Percentiles rank a stretch among this genome's conserved stretches.
These are phyloP conservation scores for Epinephelus lanceolatus DNA, from an alignment of 2,113 vertebrate species.

Conservation along the genomic window DNA sequence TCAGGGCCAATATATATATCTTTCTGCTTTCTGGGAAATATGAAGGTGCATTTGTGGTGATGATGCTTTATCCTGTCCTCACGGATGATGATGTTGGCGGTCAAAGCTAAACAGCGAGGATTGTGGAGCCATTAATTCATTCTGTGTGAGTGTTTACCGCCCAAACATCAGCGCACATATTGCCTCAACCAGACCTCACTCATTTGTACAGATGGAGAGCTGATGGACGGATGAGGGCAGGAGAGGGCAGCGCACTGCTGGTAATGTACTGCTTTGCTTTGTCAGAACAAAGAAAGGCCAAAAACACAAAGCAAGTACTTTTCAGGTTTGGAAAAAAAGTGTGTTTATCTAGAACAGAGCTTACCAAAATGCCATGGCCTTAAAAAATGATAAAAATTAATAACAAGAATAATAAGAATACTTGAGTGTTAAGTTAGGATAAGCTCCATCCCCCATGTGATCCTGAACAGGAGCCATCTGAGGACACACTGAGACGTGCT, in stretches of 20 bases:
- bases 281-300: slow-evolving; percentile 19
- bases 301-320: slow-evolving; percentile 5
- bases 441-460: slow-evolving; percentile 9
- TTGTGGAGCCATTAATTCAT: slow-evolving; percentile 43
- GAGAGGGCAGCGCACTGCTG: neutral
- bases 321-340: neutral
- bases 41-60: slow-evolving; percentile 20
- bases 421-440: neutral
- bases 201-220: slow-evolving; percentile 36
- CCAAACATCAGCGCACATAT: slow-evolving; percentile 55
- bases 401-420: slow-evolving; percentile 8
- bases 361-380: neutral
- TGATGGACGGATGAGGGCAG: slow-evolving; percentile 35
- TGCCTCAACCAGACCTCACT: slow-evolving; percentile 34
- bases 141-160: slow-evolving; percentile 37
- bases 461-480: slow-evolving; percentile 17
- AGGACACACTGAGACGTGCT: slow-evolving; percentile 17
- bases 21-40: slow-evolving; percentile 41
- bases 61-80: slow-evolving; percentile 33
- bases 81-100: slow-evolving; percentile 15
- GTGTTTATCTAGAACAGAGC: neutral
- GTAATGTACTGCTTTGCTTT: slow-evolving; percentile 26
- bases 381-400: neutral
- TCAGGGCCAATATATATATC: slow-evolving; percentile 31
- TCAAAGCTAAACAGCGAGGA: slow-evolving; percentile 40